Evolutionary conservation across 2,797 vertebrate species (phyloP).

Genomic region (Coregonus suidteri): DNA sequence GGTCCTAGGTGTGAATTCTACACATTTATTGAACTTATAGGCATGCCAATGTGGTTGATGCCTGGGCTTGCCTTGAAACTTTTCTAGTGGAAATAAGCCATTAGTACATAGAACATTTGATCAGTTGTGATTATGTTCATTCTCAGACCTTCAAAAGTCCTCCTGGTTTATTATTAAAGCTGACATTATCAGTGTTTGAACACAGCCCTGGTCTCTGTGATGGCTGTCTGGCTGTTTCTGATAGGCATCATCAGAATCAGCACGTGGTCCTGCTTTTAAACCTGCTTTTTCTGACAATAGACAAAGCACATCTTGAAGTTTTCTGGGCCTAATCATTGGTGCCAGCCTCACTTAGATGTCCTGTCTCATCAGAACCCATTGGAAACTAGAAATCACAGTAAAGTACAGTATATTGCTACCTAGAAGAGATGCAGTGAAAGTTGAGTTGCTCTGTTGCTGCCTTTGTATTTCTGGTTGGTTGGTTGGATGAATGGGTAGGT

Average conservation of each 20-base stretch:
- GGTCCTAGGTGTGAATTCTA: background rate
- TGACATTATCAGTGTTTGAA: constrained; percentile 61
- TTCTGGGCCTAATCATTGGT: constrained; percentile 17
- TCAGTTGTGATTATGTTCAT: background rate
- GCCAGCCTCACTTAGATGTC: background rate
- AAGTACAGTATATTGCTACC: background rate
- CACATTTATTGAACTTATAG: background rate
- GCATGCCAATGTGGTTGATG: background rate
- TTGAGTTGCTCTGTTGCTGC: constrained; percentile 3
- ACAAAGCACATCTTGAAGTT: constrained; percentile 23
- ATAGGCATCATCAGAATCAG: constrained; percentile 56
- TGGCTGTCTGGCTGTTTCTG: constrained; percentile 59
- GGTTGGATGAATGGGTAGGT: background rate
- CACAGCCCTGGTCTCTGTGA: constrained; percentile 62
- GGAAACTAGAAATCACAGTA: background rate
- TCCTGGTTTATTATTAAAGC: constrained; percentile 61
- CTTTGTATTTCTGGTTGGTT: background rate
- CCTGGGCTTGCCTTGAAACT: background rate
- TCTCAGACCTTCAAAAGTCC: constrained; percentile 19
- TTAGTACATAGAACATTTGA: background rate
- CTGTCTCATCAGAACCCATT: background rate
- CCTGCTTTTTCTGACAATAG: constrained; percentile 36
- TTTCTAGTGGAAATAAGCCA: background rate
- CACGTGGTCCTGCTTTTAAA: constrained; percentile 12
- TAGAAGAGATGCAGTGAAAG: background rate